A percentile compares a stretch with the other conserved stretches of the same genome.
Evolutionary conservation across 2,113 vertebrate species (phyloP).

Genomic region (Phoenicopterus ruber): DNA sequence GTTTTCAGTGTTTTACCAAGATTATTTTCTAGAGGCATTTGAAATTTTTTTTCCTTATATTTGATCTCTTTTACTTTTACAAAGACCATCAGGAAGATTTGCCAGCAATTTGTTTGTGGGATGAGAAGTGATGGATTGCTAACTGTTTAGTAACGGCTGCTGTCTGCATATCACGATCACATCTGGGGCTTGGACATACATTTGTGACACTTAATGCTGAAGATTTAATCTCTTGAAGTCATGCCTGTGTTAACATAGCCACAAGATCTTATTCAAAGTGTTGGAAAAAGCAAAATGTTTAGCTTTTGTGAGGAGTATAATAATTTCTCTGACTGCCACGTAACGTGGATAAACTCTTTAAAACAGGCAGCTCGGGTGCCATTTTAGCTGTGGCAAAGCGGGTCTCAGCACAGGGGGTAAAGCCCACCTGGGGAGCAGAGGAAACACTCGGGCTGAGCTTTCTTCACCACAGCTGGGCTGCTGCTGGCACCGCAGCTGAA

Average conservation of each 20-base stretch:
- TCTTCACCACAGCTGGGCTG: not conserved
- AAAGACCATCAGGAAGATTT: not conserved
- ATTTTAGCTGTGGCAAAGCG: not conserved
- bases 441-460: not conserved
- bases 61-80: not conserved
- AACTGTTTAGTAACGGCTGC: not conserved
- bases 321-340: not conserved
- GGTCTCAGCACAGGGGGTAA: fast-evolving
- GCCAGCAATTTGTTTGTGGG: not conserved
- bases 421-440: not conserved
- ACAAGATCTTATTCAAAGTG: not conserved
- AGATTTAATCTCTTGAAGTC: not conserved
- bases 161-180: not conserved
- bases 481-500: not conserved
- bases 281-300: not conserved
- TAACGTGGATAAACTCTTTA: not conserved
- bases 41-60: not conserved
- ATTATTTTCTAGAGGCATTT: not conserved
- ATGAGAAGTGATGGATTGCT: not conserved
- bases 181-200: not conserved
- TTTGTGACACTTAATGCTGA: not conserved
- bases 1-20: not conserved
- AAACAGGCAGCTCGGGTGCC: not conserved
- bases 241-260: not conserved
- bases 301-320: not conserved